Base-by-base conservation (phyloP, 53 echinoderm and acorn worm species). In the Echinarachnius parma region DNA sequence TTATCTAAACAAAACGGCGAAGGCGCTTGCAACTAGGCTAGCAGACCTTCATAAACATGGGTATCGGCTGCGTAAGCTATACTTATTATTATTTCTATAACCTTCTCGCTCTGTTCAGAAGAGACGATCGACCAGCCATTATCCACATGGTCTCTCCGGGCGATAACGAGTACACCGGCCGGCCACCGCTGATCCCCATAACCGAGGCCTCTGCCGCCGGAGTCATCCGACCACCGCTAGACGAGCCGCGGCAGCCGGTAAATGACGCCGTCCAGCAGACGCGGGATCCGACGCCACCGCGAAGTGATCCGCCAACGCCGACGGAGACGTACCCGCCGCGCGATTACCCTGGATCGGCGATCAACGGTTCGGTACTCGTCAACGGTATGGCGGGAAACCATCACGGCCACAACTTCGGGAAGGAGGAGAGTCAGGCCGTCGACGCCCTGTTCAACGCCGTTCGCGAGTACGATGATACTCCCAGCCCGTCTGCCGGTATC, bases 191-290 rank as follows among this genome's bases (percentile, higher is more conserved):
- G 14, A 66, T 66, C 4, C 66, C 66, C 18, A 66, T 66, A 48
- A 66, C 19, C 49, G 66, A 66, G 20, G 30, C 28, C 15, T 47
- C 66, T n/a, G 66, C 66, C 14, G 9, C 31, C 4, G 64, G 64
- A 9, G 13, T 25, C n/a, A 26, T 27, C 4, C 44, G 64, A 19
- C 30, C 33, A 9, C 48, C 50, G 19, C 48, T 19, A 5, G 4
- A 3, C 9, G 13, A 33, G 9, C 20, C 61, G n/a, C 30, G 5
- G 4, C 5, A 10, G 9, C 9, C 16, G 2, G 47, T 49, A 4
- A 49, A 66, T 19, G 62, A 61, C 23, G 66, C 66, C 30, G 31
- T 48, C 2, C 66, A 66, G n/a, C 66, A 66, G 50, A 66, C 66
- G 28, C 66, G 48, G 11, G 46, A 25, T 7, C 20, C 28, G 9